Conservation (phyloP, 2,888 invertebrate species). For the Petrolisthes manimaculis region DNA sequence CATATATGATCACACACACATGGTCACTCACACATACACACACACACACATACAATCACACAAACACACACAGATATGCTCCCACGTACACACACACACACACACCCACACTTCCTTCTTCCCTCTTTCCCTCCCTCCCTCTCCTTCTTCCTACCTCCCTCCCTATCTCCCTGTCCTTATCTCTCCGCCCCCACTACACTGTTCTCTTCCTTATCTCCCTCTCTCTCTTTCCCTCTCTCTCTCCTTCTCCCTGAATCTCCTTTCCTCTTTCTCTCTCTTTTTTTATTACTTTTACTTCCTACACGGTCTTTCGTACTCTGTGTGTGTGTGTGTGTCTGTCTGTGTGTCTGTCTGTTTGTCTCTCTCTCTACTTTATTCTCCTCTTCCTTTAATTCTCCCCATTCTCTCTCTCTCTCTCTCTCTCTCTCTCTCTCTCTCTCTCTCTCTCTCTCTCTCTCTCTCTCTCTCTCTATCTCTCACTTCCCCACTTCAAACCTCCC, state of each 20-base stretch:
- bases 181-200: too few relatives aligned
- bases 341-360: neutral
- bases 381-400: neutral
- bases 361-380: neutral
- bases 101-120: too few relatives aligned
- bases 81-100: neutral
- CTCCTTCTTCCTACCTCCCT: too few relatives aligned
- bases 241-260: too few relatives aligned
- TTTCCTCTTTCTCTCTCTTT: too few relatives aligned
- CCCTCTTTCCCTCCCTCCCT: too few relatives aligned
- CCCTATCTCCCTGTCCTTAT: too few relatives aligned
- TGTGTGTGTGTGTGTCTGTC: neutral
- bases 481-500: too few relatives aligned
- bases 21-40: neutral
- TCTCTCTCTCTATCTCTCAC: neutral
- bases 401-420: neutral
- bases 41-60: neutral
- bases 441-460: neutral
- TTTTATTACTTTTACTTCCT: too few relatives aligned
- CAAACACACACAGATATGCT: neutral
- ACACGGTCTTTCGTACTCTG: too few relatives aligned
- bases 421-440: neutral
- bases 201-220: too few relatives aligned
- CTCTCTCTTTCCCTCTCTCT: too few relatives aligned
- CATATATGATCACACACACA: slow-evolving; percentile 10